Evolutionary conservation across 2,888 invertebrate genomes (phyloP).

Genomic region (Tetramorium bicarinatum): DNA sequence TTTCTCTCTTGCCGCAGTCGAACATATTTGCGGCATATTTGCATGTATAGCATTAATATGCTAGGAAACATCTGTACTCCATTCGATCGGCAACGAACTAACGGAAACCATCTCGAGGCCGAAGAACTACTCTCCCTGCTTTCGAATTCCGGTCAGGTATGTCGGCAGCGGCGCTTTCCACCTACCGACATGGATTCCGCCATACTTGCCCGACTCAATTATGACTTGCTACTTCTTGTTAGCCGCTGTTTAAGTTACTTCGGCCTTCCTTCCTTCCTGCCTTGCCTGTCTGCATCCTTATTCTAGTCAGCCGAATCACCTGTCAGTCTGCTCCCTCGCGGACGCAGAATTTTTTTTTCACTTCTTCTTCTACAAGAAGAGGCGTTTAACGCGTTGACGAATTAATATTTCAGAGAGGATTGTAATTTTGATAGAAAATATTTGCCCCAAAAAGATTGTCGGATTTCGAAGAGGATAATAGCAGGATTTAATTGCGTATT

Average conservation of each 20-base stretch:
- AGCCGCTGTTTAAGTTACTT: conserved; percentile 81
- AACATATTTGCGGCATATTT: conserved; percentile 39
- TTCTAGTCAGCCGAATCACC: conserved; percentile 61
- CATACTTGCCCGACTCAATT: conserved; percentile 82
- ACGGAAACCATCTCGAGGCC: conserved; percentile 66
- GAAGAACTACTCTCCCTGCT: conserved; percentile 72
- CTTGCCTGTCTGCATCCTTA: conserved; percentile 43
- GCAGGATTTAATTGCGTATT: background rate
- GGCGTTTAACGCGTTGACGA: background rate
- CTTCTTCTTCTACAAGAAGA: background rate
- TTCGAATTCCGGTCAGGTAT: conserved; percentile 81
- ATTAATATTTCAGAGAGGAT: background rate
- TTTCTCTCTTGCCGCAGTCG: background rate
- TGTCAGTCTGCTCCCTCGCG: conserved; percentile 22
- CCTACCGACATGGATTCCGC: conserved; percentile 64
- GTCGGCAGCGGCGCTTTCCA: conserved; percentile 66
- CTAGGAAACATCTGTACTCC: conserved; percentile 68
- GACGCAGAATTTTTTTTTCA: background rate
- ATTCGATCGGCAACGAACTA: conserved; percentile 62
- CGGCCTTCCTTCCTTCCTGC: conserved; percentile 44
- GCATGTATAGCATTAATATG: conserved; percentile 66
- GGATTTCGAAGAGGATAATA: background rate
- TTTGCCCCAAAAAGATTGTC: background rate
- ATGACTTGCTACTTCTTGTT: conserved; percentile 82
- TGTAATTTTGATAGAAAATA: background rate